Evolutionary conservation across 2,797 vertebrate species (phyloP), one percentile per base, ranked within the genome.

Genomic region (Pipistrellus pygmaeus): DNA sequence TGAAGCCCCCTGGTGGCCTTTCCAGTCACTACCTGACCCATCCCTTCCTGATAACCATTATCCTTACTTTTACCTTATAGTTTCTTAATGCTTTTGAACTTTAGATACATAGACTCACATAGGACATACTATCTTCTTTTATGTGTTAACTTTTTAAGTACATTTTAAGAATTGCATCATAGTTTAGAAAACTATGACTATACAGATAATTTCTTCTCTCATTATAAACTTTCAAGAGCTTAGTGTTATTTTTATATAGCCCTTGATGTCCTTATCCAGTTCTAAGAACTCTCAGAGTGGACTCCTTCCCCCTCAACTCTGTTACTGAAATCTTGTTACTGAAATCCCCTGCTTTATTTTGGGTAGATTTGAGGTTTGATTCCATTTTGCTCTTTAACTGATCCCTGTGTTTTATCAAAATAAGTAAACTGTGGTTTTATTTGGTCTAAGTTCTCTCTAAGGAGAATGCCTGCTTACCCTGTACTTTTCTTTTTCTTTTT

Each of bases 151-250:
- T n/a, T 93, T 94, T 51, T 89, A 23, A 78, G 62, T 90, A 53
- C 23, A 75, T 84, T 95, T 91, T 71, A 87, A 92, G 57, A 93
- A 87, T 91, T 92, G 4, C 9, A 66, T 93, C 17, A 55, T 46
- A 8, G 11, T 82, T 93, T 89, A 85, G 62, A 85, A 51, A 86
- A 73, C 68, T 72, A 17, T 94, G 44, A 80, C 23, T 85, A 23
- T 77, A 55, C 53, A 53, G 32, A 77, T 41, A 44, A 64, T 92
- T 86, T 92, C 53, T 78, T 95, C 18, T 78, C 9, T 86, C 17
- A 60, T 12, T 57, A 62, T 30, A 87, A 81, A 89, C 21, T 44
- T 44, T 82, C 8, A 78, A 35, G 23, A 89, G 32, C 35, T 91
- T 75, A 30, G 4, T 73, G 32, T 71, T 7, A 84, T 81, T 84